Conservation (phyloP, 2,797 vertebrate species). For the Champsocephalus esox region DNA sequence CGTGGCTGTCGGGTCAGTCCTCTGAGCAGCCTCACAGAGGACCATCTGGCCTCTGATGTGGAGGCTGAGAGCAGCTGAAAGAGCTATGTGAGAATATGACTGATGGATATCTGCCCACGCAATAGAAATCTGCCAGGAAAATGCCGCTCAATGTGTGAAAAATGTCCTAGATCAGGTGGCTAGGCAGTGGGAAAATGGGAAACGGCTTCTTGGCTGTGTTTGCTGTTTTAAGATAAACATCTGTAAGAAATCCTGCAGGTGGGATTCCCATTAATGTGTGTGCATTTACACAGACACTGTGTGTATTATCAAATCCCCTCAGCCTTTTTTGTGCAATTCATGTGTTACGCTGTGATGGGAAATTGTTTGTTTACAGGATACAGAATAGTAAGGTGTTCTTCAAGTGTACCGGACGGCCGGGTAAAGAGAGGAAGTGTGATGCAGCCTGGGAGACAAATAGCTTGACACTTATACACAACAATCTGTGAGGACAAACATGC, state of each 20-base stretch:
- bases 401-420: slow-evolving; percentile 50
- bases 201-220: slow-evolving; percentile 53
- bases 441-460: slow-evolving; percentile 45
- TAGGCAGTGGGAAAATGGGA: slow-evolving; percentile 74
- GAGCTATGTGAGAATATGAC: slow-evolving; percentile 62
- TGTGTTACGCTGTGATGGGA: slow-evolving; percentile 51
- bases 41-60: slow-evolving; percentile 61
- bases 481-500: slow-evolving; percentile 35
- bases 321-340: slow-evolving; percentile 30
- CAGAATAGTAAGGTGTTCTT: slow-evolving; percentile 59
- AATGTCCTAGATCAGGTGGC: slow-evolving; percentile 65
- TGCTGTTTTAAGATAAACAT: slow-evolving; percentile 73
- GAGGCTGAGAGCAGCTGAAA: slow-evolving; percentile 58
- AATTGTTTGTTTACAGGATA: slow-evolving; percentile 78
- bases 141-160: slow-evolving; percentile 64
- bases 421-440: slow-evolving; percentile 59
- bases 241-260: slow-evolving; percentile 64
- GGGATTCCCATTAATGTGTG: slow-evolving; percentile 61
- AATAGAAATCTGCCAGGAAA: slow-evolving; percentile 60
- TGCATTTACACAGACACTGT: slow-evolving; percentile 10
- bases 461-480: slow-evolving; percentile 51
- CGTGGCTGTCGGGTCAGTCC: slow-evolving; percentile 34
- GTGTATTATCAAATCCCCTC: slow-evolving; percentile 38
- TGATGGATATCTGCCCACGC: slow-evolving; percentile 64
- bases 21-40: slow-evolving; percentile 32